Percentiles rank a stretch among this genome's conserved stretches.
Conservation (phyloP, 2,888 invertebrate genomes). For the Cinara cedri region DNA sequence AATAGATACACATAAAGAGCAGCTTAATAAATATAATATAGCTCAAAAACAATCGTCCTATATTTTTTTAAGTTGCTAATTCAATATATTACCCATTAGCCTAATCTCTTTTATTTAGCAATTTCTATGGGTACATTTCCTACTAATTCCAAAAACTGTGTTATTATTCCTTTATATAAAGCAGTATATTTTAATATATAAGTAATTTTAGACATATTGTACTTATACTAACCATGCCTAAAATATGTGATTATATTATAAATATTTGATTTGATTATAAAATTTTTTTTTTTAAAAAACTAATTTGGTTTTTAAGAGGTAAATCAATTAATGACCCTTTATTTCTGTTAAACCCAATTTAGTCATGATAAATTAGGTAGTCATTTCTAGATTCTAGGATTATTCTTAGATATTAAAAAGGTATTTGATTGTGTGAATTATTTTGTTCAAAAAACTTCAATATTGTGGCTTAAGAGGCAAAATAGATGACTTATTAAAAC, state of each 20-base stretch:
- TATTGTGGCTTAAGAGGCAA: neutral
- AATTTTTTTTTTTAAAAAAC: neutral
- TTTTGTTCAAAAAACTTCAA: neutral
- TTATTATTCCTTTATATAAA: neutral
- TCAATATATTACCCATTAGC: neutral
- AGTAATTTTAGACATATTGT: too few relatives aligned
- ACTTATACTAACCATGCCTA: neutral
- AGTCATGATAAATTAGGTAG: too few relatives aligned
- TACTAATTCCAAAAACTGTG: constrained; percentile 5
- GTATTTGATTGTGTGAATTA: neutral
- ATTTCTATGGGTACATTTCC: constrained; percentile 38
- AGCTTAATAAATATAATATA: neutral
- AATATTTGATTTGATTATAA: too few relatives aligned
- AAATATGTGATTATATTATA: neutral
- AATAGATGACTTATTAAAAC: neutral
- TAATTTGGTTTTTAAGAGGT: neutral
- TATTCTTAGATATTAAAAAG: neutral
- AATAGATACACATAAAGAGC: constrained; percentile 1
- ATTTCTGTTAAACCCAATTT: neutral
- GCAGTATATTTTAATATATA: too few relatives aligned
- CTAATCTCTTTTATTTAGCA: neutral
- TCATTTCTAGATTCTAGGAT: neutral
- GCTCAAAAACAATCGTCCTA: neutral
- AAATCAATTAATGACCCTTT: neutral
- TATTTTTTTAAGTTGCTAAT: neutral